phyloP scores from a whole-genome alignment of 2,113 vertebrate genomes.

The Syrrhaptes paradoxus region DNA sequence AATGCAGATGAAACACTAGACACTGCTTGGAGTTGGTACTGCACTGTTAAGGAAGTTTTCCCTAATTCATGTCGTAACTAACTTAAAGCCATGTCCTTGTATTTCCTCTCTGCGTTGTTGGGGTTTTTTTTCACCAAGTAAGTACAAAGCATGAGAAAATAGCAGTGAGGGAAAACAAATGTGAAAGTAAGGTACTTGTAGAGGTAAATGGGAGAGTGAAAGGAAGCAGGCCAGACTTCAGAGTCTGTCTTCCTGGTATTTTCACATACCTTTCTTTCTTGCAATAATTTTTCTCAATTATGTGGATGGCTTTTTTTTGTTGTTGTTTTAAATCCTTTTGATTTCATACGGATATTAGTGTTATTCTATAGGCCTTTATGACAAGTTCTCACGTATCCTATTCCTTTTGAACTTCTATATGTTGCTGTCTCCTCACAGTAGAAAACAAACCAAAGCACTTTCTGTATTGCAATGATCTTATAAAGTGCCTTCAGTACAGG shows the following conservation, averaged over 20 bases:
- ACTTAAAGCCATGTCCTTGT: background rate
- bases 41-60: background rate
- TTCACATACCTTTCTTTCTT: background rate
- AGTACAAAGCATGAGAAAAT: background rate
- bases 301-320: background rate
- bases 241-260: background rate
- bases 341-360: background rate
- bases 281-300: background rate
- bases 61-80: background rate
- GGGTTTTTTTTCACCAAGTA: background rate
- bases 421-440: background rate
- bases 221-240: background rate
- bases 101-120: background rate
- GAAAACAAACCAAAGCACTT: background rate
- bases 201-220: background rate
- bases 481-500: background rate
- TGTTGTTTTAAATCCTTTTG: background rate
- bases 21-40: background rate
- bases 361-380: background rate
- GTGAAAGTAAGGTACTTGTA: background rate
- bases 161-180: background rate
- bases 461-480: background rate
- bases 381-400: background rate
- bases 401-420: background rate
- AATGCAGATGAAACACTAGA: background rate